Evolutionary conservation across 2,888 invertebrate genomes (phyloP), one percentile per base, ranked within the genome.

Genomic region (Heliothis peltigera): DNA sequence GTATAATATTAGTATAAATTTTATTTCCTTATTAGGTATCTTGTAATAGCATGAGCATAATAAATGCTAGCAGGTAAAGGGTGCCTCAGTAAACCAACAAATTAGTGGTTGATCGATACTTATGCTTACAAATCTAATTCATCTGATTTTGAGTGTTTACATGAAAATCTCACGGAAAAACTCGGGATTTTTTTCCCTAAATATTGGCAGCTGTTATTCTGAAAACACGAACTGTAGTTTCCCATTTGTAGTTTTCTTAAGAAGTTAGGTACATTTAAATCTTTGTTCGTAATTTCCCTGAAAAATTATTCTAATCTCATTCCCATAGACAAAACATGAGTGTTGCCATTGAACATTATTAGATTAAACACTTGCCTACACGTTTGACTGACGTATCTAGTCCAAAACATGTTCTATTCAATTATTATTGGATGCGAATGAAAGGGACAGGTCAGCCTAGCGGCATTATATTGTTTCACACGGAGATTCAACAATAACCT

Each of bases 301-400:
- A 63, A 74, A 2, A 28, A 18, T 54, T 12, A 60, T 43, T 51
- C 51, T 48, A 42, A 54, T 43, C 52, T 19, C 42, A 46, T 3
- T 44, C 42, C 18, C 19, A 47, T 17, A 49, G 22, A 49, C 42
- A 60, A 59, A 71, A 68, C 60, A 57, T 63, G 60, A 79, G 76
- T n/a, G n/a, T 65, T 76, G 75, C 64, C n/a, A 75, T 57, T 73
- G 51, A 65, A 39, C 46, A 69, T 42, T 28, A 28, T 28, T 28
- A 49, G 12, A 73, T 64, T 64, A 75, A 77, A 70, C 61, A 81
- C 83, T 86, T 84, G 82, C 72, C 58, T 72, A 79, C 75, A 83
- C 63, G 67, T 68, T 74, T 90, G 88, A 91, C 77, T 90, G 92
- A 88, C 89, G 80, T 87, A 84, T 90, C 75, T 88, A 85, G 89